Conservation (phyloP, 1,140 invertebrate species). For the Brachionus angularis region DNA sequence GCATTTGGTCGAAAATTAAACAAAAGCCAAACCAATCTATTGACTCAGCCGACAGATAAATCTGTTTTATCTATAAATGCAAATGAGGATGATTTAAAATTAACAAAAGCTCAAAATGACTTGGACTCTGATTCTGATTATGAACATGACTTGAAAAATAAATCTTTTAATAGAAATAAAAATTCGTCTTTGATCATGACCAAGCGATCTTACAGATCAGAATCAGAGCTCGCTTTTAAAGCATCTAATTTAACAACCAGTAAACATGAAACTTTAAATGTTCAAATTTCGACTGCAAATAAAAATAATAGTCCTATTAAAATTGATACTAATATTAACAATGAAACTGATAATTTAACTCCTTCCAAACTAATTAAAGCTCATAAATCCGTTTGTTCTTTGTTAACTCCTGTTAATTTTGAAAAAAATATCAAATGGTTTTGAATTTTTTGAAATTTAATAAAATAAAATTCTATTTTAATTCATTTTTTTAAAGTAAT, state of each 20-base stretch:
- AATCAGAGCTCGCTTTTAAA: slow-evolving; percentile 39
- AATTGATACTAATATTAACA: slow-evolving; percentile 31
- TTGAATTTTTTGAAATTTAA: not conserved
- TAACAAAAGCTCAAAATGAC: not conserved
- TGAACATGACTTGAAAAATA: slow-evolving; percentile 19
- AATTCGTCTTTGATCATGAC: slow-evolving; percentile 41
- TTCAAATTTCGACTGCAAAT: not conserved
- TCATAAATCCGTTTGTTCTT: slow-evolving; percentile 41
- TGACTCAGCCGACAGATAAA: no score
- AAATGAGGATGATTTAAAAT: not conserved
- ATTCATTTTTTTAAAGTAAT: slow-evolving; percentile 20
- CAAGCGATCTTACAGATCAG: slow-evolving; percentile 35
- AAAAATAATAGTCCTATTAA: slow-evolving; percentile 19
- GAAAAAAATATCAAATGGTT: not conserved
- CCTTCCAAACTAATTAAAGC: not conserved
- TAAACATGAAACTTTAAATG: slow-evolving; percentile 30
- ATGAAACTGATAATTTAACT: not conserved
- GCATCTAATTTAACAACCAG: slow-evolving; percentile 38
- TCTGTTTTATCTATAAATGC: slow-evolving; percentile 12
- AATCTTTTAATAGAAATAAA: no score
- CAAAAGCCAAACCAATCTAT: not conserved
- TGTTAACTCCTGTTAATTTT: slow-evolving; percentile 16
- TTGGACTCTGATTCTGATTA: slow-evolving; percentile 29
- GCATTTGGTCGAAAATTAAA: slow-evolving; percentile 11
- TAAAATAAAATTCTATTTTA: not conserved